These are phyloP conservation scores for Calameuta idolon DNA, from an alignment of 2,888 invertebrate genomes.

Conservation along the genomic window DNA sequence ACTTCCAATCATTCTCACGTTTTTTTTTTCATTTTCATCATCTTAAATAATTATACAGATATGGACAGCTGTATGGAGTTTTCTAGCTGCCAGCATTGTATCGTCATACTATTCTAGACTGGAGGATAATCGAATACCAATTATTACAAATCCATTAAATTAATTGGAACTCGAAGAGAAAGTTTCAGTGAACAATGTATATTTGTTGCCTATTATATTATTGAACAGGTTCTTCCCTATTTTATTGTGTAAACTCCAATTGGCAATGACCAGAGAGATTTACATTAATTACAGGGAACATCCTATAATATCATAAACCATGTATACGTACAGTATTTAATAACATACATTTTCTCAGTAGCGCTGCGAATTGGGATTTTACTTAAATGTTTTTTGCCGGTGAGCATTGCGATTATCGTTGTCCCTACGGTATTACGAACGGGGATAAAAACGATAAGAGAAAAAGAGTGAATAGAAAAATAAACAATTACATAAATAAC, in stretches of 20 bases:
- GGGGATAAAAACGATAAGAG: not conserved
- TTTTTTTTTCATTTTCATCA: not conserved
- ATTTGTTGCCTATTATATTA: slow-evolving; percentile 42
- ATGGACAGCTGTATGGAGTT: not conserved
- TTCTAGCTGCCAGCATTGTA: slow-evolving; percentile 35
- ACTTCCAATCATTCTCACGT: not conserved
- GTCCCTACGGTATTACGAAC: not conserved
- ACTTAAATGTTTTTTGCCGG: slow-evolving; percentile 12
- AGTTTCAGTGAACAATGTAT: slow-evolving; percentile 34
- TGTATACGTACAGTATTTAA: slow-evolving; percentile 32
- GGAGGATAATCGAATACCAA: slow-evolving; percentile 7
- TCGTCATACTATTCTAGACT: slow-evolving; percentile 33
- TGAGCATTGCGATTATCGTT: not conserved
- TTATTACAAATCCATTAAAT: slow-evolving; percentile 26
- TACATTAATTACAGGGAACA: not conserved
- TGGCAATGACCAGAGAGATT: not conserved
- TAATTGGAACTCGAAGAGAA: slow-evolving; percentile 27
- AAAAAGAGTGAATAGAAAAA: not conserved
- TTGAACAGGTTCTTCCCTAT: slow-evolving; percentile 25
- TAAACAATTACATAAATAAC: not conserved
- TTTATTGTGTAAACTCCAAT: not conserved
- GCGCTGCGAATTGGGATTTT: slow-evolving; percentile 3
- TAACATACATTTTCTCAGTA: slow-evolving; percentile 26
- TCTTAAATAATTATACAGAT: not conserved
- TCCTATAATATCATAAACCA: slow-evolving; percentile 17